Base-by-base conservation (phyloP, 2,797 vertebrate genomes). In the Galago senegalensis region DNA sequence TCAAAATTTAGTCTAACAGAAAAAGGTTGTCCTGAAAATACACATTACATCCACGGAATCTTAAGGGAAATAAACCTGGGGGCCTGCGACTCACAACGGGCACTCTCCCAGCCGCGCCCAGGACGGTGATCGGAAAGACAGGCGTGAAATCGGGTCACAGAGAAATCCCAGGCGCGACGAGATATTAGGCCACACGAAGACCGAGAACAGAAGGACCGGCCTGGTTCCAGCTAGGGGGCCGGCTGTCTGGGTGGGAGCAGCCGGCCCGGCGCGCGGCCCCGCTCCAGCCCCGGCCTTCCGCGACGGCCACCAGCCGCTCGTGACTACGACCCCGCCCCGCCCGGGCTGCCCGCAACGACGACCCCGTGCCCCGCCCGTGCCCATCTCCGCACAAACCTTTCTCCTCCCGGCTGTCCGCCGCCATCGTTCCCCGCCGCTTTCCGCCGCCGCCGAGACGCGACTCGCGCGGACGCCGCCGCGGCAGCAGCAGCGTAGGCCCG, bases 351-450 rank as follows among this genome's bases (percentile, higher is more conserved):
- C 12, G 65, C 76, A 34, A 46, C 73, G 31, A 56, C 37, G 23
- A 63, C 95, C 40, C 84, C 10, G 25, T 34, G 6, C 14, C 37
- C 37, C 3, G 1, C 11, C 72, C 7, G 25, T 37, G 11, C 5
- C 17, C 56, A 11, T 65, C 84, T 67, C 79, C 53, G 34, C 92
- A 60, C 95, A 85, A 97, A 99, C 99, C 99, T 99, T 99, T 99
- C 95, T 99, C 99, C 97, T 99, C 99, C 97, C 99, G 99, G 97
- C 99, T 99, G 97, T 99, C 99, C 92, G 98, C 98, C 98, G 99
- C 99, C 99, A 99, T 99, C 93, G 98, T 98, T 96, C 96, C 94
- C 94, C 96, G 89, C 92, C 94, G 83, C 85, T 87, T 95, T 92
- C 96, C 94, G 89, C 88, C 31, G 83, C 75, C 81, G 63, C 91